A percentile compares a stretch with the other conserved stretches of the same genome.
Conservation (phyloP, 2,797 vertebrate genomes). For the Diglossa cyanea region DNA sequence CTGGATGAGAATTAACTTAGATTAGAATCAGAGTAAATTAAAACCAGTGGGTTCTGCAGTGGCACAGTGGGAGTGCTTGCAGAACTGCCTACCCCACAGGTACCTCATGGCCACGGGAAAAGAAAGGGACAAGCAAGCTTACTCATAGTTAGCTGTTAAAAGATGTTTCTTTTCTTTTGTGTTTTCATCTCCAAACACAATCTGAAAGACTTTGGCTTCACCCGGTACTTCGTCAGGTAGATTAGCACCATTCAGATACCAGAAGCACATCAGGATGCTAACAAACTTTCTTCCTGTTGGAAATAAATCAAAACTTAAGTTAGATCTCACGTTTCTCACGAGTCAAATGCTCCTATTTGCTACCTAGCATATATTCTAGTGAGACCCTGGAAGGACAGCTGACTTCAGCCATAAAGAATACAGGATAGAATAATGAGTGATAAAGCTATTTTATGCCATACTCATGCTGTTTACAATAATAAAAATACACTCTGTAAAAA, state of each 20-base stretch:
- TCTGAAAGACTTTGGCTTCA: slow-evolving; percentile 81
- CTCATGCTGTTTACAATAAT: background rate
- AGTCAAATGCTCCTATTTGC: background rate
- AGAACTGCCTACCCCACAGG: background rate
- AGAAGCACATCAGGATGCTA: slow-evolving; percentile 93
- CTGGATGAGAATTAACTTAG: background rate
- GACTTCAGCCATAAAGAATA: background rate
- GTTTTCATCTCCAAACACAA: slow-evolving; percentile 78
- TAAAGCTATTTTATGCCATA: background rate
- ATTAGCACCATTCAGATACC: slow-evolving; percentile 87
- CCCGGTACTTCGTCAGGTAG: slow-evolving; percentile 82
- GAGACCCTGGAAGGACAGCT: background rate
- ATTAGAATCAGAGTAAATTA: background rate
- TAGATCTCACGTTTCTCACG: background rate
- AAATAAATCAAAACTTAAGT: slow-evolving; percentile 48
- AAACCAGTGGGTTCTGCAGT: background rate
- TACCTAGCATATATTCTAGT: background rate
- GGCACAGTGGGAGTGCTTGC: background rate
- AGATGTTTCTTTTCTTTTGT: slow-evolving; percentile 81
- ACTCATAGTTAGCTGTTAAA: slow-evolving; percentile 93
- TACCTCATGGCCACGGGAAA: fast-evolving
- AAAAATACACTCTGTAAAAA: background rate
- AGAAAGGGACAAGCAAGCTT: slow-evolving; percentile 56
- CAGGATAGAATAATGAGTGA: background rate
- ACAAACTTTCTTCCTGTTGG: slow-evolving; percentile 90